A percentile compares a stretch with the other conserved stretches of the same genome.
Conservation (phyloP, 1,140 invertebrate species). For the Anastrepha obliqua region DNA sequence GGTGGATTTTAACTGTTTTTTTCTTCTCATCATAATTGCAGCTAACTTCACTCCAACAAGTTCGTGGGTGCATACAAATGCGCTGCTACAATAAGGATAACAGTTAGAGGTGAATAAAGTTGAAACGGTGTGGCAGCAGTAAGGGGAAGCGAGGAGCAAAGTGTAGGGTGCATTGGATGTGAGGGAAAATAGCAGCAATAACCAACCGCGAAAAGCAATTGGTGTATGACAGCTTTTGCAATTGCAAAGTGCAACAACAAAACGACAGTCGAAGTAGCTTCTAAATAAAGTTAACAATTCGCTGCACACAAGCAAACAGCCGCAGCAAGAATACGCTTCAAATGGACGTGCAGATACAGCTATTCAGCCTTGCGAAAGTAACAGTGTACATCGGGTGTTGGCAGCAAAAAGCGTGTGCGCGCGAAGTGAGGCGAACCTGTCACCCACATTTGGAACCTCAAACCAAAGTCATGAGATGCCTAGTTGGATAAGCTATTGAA, state of each 20-base stretch:
- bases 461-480: background rate
- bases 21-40: background rate
- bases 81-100: background rate
- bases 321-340: too few species aligned
- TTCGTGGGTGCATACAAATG: background rate
- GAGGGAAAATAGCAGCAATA: background rate
- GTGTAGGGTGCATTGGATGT: background rate
- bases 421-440: background rate
- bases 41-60: conserved; percentile 1
- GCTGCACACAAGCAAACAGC: background rate
- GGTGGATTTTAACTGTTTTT: background rate
- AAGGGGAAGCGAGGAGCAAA: background rate
- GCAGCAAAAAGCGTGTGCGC: background rate
- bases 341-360: background rate
- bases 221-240: background rate
- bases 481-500: background rate
- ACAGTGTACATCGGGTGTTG: too few species aligned
- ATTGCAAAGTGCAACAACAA: background rate
- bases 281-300: conserved; percentile 5
- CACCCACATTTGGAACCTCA: background rate
- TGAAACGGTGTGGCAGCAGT: background rate
- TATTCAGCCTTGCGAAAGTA: background rate
- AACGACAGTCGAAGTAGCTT: background rate
- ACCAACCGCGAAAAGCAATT: conserved; percentile 21
- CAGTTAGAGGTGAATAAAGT: background rate